Percentiles rank a stretch among this genome's conserved stretches.
phyloP scores from a whole-genome alignment of 2,797 vertebrate genomes.

The Bradypodion pumilum region DNA sequence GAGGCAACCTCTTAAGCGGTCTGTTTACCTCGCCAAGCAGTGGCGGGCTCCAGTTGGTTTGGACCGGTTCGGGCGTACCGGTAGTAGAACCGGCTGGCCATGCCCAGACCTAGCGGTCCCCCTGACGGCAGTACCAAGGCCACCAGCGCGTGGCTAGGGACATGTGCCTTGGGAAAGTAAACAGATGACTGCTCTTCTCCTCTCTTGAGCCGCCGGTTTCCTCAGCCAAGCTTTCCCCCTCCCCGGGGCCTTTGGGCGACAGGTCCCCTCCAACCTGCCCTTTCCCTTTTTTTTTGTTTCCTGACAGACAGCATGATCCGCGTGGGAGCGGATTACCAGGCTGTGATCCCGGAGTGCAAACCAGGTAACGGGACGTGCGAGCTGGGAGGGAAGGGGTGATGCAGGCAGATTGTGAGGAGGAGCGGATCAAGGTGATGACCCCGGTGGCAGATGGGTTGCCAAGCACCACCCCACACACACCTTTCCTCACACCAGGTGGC shows the following conservation, averaged over 20 bases:
- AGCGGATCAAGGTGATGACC: neutral
- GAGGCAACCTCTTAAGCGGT: neutral
- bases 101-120: too few relatives aligned
- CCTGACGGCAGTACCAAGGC: too few relatives aligned
- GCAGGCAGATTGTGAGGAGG: neutral
- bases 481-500: neutral
- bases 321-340: conserved; percentile 94
- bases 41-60: too few relatives aligned
- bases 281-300: conserved; percentile 27
- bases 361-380: conserved; percentile 78
- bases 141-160: fast-evolving
- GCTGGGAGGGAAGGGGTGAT: fast-evolving
- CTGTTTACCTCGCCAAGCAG: too few relatives aligned
- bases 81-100: too few relatives aligned
- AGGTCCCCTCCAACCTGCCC: neutral
- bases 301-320: conserved; percentile 92
- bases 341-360: conserved; percentile 92
- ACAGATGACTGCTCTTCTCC: too few relatives aligned
- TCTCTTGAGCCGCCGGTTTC: conserved; percentile 26
- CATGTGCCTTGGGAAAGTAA: too few relatives aligned
- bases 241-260: neutral
- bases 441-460: neutral
- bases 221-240: neutral
- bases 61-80: too few relatives aligned
- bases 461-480: neutral